A percentile compares a stretch with the other conserved stretches of the same genome.
Evolutionary conservation across 2,797 vertebrate species (phyloP).

Genomic region (Myoxocephalus aenaeus): DNA sequence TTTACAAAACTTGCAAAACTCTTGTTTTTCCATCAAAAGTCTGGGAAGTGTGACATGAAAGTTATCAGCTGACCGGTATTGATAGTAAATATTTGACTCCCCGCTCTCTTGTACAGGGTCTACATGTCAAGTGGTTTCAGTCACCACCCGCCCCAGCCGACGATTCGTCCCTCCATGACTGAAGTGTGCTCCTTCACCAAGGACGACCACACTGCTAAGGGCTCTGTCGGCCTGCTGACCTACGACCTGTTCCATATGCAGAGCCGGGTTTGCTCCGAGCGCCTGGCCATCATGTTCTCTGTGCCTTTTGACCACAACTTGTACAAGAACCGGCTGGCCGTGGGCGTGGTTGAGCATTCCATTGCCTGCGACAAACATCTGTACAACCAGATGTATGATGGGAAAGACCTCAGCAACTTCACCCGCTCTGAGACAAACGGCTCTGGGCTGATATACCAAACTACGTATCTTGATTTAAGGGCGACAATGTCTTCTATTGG

Average conservation of each 20-base stretch:
- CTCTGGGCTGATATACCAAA: slow-evolving; percentile 56
- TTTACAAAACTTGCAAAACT: slow-evolving; percentile 62
- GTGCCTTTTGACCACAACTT: slow-evolving; percentile 78
- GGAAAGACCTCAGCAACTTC: slow-evolving; percentile 69
- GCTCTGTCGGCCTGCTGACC: slow-evolving; percentile 77
- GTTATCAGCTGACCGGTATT: slow-evolving; percentile 26
- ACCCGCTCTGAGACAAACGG: slow-evolving; percentile 49
- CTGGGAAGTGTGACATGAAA: slow-evolving; percentile 24
- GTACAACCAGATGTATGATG: slow-evolving; percentile 78
- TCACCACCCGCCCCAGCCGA: slow-evolving; percentile 80
- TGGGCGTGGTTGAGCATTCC: slow-evolving; percentile 69
- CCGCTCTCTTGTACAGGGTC: slow-evolving; percentile 62
- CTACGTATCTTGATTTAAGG: slow-evolving; percentile 58
- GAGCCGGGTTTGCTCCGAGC: slow-evolving; percentile 58
- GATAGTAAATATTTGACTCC: slow-evolving; percentile 30
- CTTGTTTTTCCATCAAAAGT: slow-evolving; percentile 40
- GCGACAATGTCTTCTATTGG: slow-evolving; percentile 79
- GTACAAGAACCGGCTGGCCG: slow-evolving; percentile 77
- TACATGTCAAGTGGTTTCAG: slow-evolving; percentile 77
- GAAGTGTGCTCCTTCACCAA: slow-evolving; percentile 82
- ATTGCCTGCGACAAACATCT: slow-evolving; percentile 72
- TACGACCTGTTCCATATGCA: slow-evolving; percentile 79
- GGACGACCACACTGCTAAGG: slow-evolving; percentile 77
- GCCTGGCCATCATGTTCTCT: slow-evolving; percentile 79
- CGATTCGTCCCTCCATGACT: slow-evolving; percentile 50